These are phyloP conservation scores for Sinelater perroti DNA, from an alignment of 2,888 invertebrate species.

Conservation along the genomic window DNA sequence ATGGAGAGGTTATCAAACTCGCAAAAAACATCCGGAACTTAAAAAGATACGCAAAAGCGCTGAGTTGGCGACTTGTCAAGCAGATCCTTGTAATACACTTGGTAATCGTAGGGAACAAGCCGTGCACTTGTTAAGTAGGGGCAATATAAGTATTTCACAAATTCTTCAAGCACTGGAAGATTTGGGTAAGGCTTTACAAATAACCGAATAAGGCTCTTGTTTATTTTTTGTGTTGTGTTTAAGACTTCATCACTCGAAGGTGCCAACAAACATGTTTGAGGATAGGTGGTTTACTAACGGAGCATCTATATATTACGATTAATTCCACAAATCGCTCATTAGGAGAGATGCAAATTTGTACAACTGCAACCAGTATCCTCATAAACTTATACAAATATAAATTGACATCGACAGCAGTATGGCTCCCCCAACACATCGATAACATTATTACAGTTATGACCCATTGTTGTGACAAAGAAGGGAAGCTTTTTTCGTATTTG, in stretches of 20 bases:
- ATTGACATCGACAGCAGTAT: constrained; percentile 68
- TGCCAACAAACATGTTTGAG: constrained; percentile 53
- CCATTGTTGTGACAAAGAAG: constrained; percentile 74
- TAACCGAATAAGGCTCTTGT: too few relatives aligned
- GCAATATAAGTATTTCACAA: constrained; percentile 53
- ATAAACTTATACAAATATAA: constrained; percentile 73
- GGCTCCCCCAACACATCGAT: constrained; percentile 68
- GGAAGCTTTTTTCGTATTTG: constrained; percentile 69
- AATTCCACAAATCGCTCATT: constrained; percentile 65
- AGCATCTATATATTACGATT: constrained; percentile 57
- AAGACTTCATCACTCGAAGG: constrained; percentile 60
- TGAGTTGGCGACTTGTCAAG: constrained; percentile 48
- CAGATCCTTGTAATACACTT: constrained; percentile 54
- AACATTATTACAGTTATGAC: constrained; percentile 71
- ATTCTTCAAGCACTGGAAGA: constrained; percentile 58
- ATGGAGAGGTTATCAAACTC: constrained; percentile 59
- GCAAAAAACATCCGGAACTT: constrained; percentile 49
- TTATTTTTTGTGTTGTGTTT: constrained; percentile 23
- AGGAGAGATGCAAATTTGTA: constrained; percentile 68
- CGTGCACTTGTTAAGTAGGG: constrained; percentile 51
- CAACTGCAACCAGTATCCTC: constrained; percentile 66
- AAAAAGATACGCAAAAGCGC: constrained; percentile 51
- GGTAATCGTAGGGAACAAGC: constrained; percentile 53
- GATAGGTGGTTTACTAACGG: constrained; percentile 55
- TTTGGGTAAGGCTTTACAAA: constrained; percentile 55